These are phyloP conservation scores for Hyla sarda DNA, from an alignment of 2,113 vertebrate genomes.

Conservation along the genomic window DNA sequence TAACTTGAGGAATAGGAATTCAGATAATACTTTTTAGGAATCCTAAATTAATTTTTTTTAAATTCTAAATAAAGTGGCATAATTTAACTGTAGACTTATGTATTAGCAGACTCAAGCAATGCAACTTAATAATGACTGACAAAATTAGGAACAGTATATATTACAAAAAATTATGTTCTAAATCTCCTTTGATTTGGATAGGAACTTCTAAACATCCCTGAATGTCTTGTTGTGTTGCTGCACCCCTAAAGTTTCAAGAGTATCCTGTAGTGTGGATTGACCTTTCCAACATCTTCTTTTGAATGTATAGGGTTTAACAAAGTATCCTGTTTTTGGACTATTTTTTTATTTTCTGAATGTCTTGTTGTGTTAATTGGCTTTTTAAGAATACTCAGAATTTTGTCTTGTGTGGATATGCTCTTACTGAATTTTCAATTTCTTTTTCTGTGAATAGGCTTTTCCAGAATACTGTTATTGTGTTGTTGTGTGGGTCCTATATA, in stretches of 20 bases:
- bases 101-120: not conserved
- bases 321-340: too few species aligned
- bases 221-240: not conserved
- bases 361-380: too few species aligned
- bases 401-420: not conserved
- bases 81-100: not conserved
- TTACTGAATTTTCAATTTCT: not conserved
- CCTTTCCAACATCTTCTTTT: too few species aligned
- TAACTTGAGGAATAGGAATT: not conserved
- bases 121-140: not conserved
- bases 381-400: not conserved
- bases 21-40: too few species aligned
- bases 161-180: too few species aligned
- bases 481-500: too few species aligned
- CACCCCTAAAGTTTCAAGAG: not conserved
- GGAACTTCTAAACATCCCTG: too few species aligned
- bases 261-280: not conserved
- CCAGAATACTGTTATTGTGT: too few species aligned
- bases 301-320: too few species aligned
- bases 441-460: not conserved
- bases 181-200: too few species aligned
- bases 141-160: not conserved
- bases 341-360: too few species aligned
- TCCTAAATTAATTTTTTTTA: too few species aligned
- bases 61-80: not conserved